Evolutionary conservation across 2,113 vertebrate genomes (phyloP).

Genomic region (Otus sunia): DNA sequence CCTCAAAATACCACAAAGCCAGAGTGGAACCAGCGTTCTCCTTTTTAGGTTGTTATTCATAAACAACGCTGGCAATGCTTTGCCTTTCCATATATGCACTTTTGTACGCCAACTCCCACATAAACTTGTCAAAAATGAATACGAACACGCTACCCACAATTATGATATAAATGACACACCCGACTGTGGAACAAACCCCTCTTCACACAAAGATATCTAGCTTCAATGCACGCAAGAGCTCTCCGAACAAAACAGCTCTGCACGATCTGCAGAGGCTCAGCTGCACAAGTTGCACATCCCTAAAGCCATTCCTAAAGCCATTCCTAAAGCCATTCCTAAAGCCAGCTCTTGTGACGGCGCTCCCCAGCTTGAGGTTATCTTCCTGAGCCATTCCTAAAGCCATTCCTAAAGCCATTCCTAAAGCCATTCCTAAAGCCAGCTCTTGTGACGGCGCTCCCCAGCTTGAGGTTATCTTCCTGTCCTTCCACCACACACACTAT

Average conservation of each 20-base stretch:
- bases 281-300: not conserved
- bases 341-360: too few relatives aligned
- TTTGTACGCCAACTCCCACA: not conserved
- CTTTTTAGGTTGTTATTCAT: not conserved
- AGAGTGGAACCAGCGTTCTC: not conserved
- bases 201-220: not conserved
- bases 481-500: not conserved
- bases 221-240: accelerated
- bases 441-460: not conserved
- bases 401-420: too few relatives aligned
- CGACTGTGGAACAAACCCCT: not conserved
- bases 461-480: not conserved
- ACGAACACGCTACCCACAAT: accelerated
- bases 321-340: not conserved
- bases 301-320: too few relatives aligned
- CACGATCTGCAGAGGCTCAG: not conserved
- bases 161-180: not conserved
- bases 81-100: not conserved
- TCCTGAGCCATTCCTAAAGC: not conserved
- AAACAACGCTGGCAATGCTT: not conserved
- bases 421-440: not conserved
- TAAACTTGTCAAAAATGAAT: not conserved
- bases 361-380: not conserved
- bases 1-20: not conserved
- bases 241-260: not conserved